Percentiles rank a stretch among this genome's conserved stretches.
phyloP scores from a whole-genome alignment of 2,113 vertebrate species.

The Zosterops borbonicus region DNA sequence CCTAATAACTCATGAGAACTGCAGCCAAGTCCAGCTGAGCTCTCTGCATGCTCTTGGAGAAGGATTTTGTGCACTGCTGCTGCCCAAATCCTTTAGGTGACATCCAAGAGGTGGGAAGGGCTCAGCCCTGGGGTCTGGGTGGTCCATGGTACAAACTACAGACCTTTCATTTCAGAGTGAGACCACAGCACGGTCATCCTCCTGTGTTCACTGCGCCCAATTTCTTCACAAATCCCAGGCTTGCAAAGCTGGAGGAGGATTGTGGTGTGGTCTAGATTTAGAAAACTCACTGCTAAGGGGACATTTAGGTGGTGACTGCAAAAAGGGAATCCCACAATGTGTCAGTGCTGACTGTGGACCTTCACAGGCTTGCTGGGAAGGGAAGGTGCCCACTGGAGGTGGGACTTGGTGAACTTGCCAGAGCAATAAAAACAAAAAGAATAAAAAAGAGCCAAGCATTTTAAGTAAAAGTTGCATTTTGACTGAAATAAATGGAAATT shows the following conservation, averaged over 20 bases:
- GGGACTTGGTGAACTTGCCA: background rate
- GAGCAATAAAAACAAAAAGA: background rate
- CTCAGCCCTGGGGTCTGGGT: background rate
- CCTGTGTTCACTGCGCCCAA: background rate
- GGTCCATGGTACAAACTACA: background rate
- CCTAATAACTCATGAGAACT: background rate
- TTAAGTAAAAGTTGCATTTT: background rate
- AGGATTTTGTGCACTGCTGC: background rate
- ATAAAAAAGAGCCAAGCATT: background rate
- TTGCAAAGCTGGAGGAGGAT: background rate
- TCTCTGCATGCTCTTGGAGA: background rate
- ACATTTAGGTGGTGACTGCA: background rate
- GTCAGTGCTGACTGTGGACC: background rate
- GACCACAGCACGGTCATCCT: background rate
- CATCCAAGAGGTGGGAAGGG: background rate
- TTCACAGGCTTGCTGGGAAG: background rate
- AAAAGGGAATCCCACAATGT: background rate
- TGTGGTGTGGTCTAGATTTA: background rate
- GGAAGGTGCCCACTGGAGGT: background rate
- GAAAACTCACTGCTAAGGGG: background rate
- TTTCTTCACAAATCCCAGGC: background rate
- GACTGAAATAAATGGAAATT: background rate
- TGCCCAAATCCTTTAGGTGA: background rate
- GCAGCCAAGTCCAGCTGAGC: background rate
- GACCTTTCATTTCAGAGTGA: background rate